Evolutionary conservation across 2,113 vertebrate species (phyloP).

Genomic region (Notothenia rossii): DNA sequence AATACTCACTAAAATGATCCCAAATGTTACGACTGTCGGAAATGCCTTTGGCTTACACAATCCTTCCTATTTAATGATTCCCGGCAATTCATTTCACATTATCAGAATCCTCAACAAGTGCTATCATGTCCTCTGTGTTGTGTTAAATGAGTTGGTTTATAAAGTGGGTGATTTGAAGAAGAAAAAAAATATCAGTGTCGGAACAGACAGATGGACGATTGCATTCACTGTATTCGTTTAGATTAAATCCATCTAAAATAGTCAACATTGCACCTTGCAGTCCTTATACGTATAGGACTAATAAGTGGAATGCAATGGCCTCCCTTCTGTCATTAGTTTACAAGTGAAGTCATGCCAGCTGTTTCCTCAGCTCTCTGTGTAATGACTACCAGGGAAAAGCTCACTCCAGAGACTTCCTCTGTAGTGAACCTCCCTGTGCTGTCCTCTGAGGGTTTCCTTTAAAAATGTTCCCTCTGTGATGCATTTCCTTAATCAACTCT

Average conservation of each 20-base stretch:
- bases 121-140: constrained; percentile 43
- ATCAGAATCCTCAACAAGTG: constrained; percentile 37
- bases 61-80: constrained; percentile 20
- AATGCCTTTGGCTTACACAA: constrained; percentile 28
- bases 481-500: constrained; percentile 34
- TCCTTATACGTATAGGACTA: neutral
- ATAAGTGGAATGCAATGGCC: neutral
- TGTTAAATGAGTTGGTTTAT: neutral
- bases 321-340: neutral
- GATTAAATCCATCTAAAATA: too few relatives aligned
- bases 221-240: neutral
- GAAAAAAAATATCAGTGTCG: neutral
- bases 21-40: constrained; percentile 9
- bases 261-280: too few relatives aligned
- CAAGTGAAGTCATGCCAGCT: constrained; percentile 37
- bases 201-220: neutral
- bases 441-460: constrained; percentile 9
- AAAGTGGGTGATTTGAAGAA: neutral
- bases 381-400: neutral
- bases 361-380: constrained; percentile 29
- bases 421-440: constrained; percentile 2
- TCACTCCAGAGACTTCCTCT: constrained; percentile 1
- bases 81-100: constrained; percentile 18
- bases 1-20: constrained; percentile 20
- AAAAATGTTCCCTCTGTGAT: constrained; percentile 22